Conservation (phyloP, 1,140 invertebrate species). For the Solen grandis region DNA sequence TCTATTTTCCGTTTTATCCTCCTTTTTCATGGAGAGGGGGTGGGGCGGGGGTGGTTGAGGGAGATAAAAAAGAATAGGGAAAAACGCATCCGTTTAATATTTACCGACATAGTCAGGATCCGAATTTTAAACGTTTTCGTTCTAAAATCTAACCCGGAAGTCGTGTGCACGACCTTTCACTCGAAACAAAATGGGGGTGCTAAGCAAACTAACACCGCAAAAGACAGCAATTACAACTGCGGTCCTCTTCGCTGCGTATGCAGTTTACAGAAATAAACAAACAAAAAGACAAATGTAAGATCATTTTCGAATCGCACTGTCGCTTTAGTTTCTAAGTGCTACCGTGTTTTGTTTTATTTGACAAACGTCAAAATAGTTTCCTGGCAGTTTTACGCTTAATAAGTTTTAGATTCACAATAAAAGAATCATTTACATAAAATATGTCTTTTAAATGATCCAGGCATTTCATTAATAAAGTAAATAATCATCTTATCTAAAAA, state of each 20-base stretch:
- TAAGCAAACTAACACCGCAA: conserved; percentile 72
- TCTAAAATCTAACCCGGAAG: no score
- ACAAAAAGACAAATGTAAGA: conserved; percentile 37
- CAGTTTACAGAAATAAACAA: conserved; percentile 61
- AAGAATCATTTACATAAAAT: not conserved
- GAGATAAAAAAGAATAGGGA: no score
- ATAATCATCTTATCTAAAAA: conserved; percentile 58
- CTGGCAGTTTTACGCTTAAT: not conserved
- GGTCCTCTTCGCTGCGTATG: conserved; percentile 63
- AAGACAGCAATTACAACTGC: conserved; percentile 68
- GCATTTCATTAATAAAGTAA: conserved; percentile 34
- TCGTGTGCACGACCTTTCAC: no score
- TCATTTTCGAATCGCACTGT: not conserved
- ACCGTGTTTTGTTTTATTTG: not conserved
- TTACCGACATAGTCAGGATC: no score
- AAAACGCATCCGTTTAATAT: no score
- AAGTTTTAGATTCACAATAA: no score
- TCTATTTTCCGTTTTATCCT: no score
- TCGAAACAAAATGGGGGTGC: conserved; percentile 66
- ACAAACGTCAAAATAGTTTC: not conserved
- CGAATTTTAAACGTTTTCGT: no score
- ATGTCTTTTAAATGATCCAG: conserved; percentile 19
- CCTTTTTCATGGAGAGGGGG: no score
- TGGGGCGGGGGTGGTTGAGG: no score
- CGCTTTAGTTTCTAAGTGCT: not conserved